Percentiles rank a stretch among this genome's conserved stretches.
Evolutionary conservation across 2,797 vertebrate genomes (phyloP).

Genomic region (Pantherophis vulpinus): DNA sequence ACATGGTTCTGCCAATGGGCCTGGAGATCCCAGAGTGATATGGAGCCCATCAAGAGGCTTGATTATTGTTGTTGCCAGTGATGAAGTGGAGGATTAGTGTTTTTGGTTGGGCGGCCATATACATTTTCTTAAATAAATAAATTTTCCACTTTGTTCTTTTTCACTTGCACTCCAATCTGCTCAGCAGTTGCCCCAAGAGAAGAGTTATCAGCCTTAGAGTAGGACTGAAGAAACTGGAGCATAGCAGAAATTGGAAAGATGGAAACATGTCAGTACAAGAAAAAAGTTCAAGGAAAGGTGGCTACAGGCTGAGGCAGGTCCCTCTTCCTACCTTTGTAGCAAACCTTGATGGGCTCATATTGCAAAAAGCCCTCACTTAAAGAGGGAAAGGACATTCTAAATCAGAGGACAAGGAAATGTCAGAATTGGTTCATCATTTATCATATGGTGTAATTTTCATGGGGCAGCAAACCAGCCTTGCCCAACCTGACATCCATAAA

Average conservation of each 20-base stretch:
- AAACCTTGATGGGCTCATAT: not conserved
- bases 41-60: not conserved
- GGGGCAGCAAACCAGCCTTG: too few relatives aligned
- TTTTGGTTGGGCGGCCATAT: not conserved
- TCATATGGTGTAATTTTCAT: not conserved
- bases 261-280: slow-evolving; percentile 27
- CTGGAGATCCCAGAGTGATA: not conserved
- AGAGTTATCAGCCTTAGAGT: not conserved
- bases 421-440: not conserved
- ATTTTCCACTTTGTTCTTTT: not conserved
- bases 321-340: not conserved
- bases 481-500: not conserved
- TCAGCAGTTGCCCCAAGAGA: not conserved
- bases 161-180: not conserved
- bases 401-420: slow-evolving; percentile 1
- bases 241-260: fast-evolving
- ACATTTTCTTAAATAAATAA: not conserved
- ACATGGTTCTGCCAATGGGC: not conserved
- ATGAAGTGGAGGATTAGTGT: not conserved
- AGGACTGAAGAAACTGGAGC: slow-evolving; percentile 22
- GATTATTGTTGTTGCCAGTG: not conserved
- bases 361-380: not conserved
- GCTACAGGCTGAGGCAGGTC: slow-evolving; percentile 42
- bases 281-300: slow-evolving; percentile 34
- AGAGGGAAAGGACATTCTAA: not conserved